phyloP scores from a whole-genome alignment of 1,140 invertebrate species.

The Paralvinella palmiformis region DNA sequence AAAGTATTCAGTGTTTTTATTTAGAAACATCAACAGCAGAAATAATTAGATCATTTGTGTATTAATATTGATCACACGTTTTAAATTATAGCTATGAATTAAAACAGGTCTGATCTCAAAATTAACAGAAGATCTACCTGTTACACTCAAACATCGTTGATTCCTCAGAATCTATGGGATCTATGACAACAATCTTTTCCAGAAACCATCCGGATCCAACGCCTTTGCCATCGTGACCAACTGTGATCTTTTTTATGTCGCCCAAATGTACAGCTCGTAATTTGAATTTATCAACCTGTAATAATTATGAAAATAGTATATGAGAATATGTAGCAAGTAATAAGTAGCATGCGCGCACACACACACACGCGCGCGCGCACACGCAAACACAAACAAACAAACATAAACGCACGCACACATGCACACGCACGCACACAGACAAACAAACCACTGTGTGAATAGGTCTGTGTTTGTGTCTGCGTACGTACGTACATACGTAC shows the following conservation, averaged over 20 bases:
- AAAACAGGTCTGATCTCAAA: too few relatives aligned
- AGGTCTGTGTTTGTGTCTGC: slow-evolving; percentile 2
- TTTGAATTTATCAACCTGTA: slow-evolving; percentile 23
- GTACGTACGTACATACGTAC: neutral
- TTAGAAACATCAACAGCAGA: too few relatives aligned
- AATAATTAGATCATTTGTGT: too few relatives aligned
- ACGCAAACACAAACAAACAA: neutral
- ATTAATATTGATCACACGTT: too few relatives aligned
- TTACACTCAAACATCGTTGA: too few relatives aligned
- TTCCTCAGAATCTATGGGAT: too few relatives aligned
- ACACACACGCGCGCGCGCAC: too few relatives aligned
- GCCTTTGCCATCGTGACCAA: slow-evolving; percentile 47
- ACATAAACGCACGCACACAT: neutral
- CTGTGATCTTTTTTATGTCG: slow-evolving; percentile 41
- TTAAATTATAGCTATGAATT: too few relatives aligned
- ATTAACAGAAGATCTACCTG: too few relatives aligned
- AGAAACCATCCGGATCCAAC: slow-evolving; percentile 45
- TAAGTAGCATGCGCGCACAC: neutral
- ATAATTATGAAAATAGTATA: neutral
- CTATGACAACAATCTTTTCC: slow-evolving; percentile 42
- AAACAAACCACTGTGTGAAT: neutral
- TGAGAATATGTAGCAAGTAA: too few relatives aligned
- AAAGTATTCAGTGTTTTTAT: too few relatives aligned
- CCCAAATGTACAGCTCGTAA: slow-evolving; percentile 39
- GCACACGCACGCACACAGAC: neutral